These are phyloP conservation scores for Zaprionus ornatus DNA, from an alignment of 1,140 invertebrate species.

Conservation along the genomic window DNA sequence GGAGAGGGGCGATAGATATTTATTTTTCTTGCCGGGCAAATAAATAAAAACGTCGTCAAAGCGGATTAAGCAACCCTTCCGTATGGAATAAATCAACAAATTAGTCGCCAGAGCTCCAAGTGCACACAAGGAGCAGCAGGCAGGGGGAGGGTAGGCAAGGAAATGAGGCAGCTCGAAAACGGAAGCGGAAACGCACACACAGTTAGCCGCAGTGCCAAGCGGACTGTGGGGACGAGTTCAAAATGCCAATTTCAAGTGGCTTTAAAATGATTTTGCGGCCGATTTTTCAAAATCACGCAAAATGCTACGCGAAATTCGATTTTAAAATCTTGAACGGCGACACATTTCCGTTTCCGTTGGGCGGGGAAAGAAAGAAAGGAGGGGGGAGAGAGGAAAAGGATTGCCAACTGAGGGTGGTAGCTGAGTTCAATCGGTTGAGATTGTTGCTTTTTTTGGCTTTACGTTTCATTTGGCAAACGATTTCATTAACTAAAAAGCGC, in stretches of 20 bases:
- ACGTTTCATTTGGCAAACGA: constrained; percentile 83
- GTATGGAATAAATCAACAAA: constrained; percentile 79
- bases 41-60: constrained; percentile 65
- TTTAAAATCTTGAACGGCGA: constrained; percentile 71
- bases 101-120: constrained; percentile 60
- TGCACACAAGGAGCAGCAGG: constrained; percentile 34
- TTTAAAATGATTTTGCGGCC: constrained; percentile 67
- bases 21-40: constrained; percentile 9
- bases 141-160: not conserved
- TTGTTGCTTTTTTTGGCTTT: constrained; percentile 68
- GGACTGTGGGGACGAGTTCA: constrained; percentile 22
- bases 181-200: constrained; percentile 77
- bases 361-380: not conserved
- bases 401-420: constrained; percentile 13
- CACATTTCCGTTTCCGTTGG: constrained; percentile 77
- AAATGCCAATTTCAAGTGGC: constrained; percentile 65
- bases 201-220: constrained; percentile 61
- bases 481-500: constrained; percentile 82
- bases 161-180: constrained; percentile 4
- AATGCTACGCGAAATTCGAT: constrained; percentile 48
- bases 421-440: constrained; percentile 14
- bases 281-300: constrained; percentile 30
- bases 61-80: constrained; percentile 81
- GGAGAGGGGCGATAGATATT: not conserved
- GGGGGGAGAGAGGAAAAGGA: not conserved